Evolutionary conservation across 2,888 invertebrate species (phyloP), one percentile per base, ranked within the genome.

Genomic region (Scrobipalpa atriplicella): DNA sequence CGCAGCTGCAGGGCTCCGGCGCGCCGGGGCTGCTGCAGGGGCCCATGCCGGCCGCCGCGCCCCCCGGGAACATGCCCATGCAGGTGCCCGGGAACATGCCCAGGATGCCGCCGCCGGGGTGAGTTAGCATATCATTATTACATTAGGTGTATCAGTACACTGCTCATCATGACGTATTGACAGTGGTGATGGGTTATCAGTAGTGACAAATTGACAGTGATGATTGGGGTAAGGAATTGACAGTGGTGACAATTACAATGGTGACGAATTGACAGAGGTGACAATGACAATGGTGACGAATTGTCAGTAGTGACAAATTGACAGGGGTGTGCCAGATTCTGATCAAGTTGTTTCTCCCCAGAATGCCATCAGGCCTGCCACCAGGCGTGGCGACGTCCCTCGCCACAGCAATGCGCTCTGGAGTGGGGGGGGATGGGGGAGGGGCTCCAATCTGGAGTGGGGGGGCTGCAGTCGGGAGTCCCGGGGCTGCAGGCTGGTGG

Each of bases 71-170:
- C 47, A 70, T 78, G 62, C 75, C 79, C 39, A 71, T 75, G 68
- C 70, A 73, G 1, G 78, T 86, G 62, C 81, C 29, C 29, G 29
- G 29, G 29, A 29, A 29, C 29, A 29, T 29, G 29, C 29, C 85
- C 0, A 76, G 85, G 60, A 82, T 89, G 82, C 87, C 89, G 1
- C 88, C 87, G 1, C 87, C 88, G 0, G 86, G 86, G 90, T 90
- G 1, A 75, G 73, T 21, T n/a, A n/a, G n/a, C n/a, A n/a, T n/a
- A n/a, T n/a, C n/a, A n/a, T n/a, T n/a, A n/a, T n/a, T n/a, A n/a
- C n/a, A n/a, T n/a, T n/a, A n/a, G n/a, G n/a, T n/a, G n/a, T n/a
- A n/a, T n/a, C n/a, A n/a, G n/a, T n/a, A n/a, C n/a, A n/a, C n/a
- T n/a, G 1, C 9, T 8, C 18, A 52, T 29, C 29, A 3, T 2